A percentile compares a stretch with the other conserved stretches of the same genome.
Conservation (phyloP, 2,888 invertebrate species). For the Lordiphosa fenestrarum region DNA sequence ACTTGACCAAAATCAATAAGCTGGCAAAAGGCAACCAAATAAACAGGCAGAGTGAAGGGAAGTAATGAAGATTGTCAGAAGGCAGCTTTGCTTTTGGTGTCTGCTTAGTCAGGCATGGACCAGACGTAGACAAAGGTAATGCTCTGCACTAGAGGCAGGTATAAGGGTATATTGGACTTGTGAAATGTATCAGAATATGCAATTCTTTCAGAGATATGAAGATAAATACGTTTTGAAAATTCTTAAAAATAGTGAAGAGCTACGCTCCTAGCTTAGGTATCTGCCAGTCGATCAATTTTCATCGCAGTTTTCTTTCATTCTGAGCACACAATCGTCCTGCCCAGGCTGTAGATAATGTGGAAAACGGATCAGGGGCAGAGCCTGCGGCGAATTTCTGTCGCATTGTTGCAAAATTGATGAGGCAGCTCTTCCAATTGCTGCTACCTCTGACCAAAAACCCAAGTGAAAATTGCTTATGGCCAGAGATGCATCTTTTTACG, state of each 20-base stretch:
- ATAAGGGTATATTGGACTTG: background rate
- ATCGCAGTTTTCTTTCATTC: background rate
- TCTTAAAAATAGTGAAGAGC: too few relatives aligned
- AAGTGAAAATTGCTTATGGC: conserved; percentile 65
- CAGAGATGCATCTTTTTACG: conserved; percentile 64
- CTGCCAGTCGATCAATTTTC: background rate
- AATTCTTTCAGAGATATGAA: background rate
- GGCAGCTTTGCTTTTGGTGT: conserved; percentile 34
- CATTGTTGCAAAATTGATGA: conserved; percentile 74
- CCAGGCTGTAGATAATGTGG: conserved; percentile 3
- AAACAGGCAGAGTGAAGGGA: conserved; percentile 22
- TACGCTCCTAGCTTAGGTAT: too few relatives aligned
- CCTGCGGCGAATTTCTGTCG: conserved; percentile 43
- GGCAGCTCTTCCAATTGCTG: conserved; percentile 43
- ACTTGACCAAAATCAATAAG: conserved; percentile 65
- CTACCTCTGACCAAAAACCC: conserved; percentile 13
- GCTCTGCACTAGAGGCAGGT: background rate
- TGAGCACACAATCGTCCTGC: background rate
- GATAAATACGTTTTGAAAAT: background rate
- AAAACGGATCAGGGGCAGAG: conserved; percentile 19
- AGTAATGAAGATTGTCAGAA: conserved; percentile 41
- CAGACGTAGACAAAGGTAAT: conserved; percentile 42
- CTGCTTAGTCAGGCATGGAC: conserved; percentile 30
- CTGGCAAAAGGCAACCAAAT: conserved; percentile 62
- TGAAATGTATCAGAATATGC: too few relatives aligned